phyloP scores from a whole-genome alignment of 2,888 invertebrate species.

The Dryobotodes eremita region DNA sequence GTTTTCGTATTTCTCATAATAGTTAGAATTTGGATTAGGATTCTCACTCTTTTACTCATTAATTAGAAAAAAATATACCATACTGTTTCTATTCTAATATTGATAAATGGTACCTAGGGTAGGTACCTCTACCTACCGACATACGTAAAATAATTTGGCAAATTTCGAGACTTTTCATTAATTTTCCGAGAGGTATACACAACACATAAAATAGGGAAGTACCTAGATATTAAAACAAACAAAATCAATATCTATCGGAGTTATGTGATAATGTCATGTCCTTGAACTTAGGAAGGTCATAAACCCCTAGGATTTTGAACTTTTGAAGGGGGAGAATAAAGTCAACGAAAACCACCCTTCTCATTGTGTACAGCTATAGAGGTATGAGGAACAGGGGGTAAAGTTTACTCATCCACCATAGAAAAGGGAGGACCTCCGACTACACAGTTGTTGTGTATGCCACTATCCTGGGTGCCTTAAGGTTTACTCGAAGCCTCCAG shows the following conservation, averaged over 20 bases:
- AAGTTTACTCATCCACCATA: too few species aligned
- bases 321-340: background rate
- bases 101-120: background rate
- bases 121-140: too few species aligned
- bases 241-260: background rate
- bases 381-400: too few species aligned
- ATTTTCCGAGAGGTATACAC: too few species aligned
- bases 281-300: constrained; percentile 28
- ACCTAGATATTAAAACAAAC: background rate
- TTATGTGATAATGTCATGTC: constrained; percentile 5
- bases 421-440: too few species aligned
- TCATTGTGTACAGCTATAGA: background rate
- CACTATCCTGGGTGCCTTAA: too few species aligned
- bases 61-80: background rate
- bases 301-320: constrained; percentile 14
- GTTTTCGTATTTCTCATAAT: too few species aligned
- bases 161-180: too few species aligned
- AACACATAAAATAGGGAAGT: background rate
- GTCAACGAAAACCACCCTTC: background rate
- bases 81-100: background rate
- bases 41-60: background rate
- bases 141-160: too few species aligned
- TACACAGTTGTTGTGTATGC: too few species aligned
- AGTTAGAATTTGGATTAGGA: too few species aligned
- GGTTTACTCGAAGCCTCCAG: too few species aligned